Conservation (phyloP, 2,113 vertebrate genomes). For the Corythoichthys haematopterus region DNA sequence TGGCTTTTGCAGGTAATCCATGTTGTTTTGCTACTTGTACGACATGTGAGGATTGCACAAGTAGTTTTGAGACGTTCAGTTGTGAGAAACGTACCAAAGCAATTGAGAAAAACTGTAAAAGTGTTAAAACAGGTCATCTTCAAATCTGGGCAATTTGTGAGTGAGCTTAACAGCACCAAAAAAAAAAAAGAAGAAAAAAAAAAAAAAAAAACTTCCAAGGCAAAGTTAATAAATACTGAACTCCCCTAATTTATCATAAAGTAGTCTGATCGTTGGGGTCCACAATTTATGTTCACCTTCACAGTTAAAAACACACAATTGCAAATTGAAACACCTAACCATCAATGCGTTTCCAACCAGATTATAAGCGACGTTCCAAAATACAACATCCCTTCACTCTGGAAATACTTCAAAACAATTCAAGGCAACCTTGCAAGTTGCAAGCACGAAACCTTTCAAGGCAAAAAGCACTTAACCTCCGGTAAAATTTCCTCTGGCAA, state of each 20-base stretch:
- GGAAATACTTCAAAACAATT: constrained; percentile 2
- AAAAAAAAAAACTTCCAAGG: background rate
- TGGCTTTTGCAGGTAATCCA: too few species aligned
- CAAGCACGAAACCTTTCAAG: background rate
- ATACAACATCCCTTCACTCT: background rate
- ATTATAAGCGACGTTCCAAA: constrained; percentile 9
- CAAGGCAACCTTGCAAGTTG: background rate
- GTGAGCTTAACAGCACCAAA: background rate
- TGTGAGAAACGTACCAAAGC: too few species aligned
- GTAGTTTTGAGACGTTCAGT: too few species aligned
- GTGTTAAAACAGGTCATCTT: background rate
- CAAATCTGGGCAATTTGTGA: background rate
- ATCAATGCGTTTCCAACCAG: background rate
- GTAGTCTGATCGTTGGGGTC: constrained; percentile 4
- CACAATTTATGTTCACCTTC: constrained; percentile 9
- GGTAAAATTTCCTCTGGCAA: background rate
- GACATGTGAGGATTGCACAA: too few species aligned
- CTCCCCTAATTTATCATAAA: background rate
- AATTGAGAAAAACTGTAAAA: too few species aligned
- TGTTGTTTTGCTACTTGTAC: too few species aligned
- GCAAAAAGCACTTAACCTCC: background rate
- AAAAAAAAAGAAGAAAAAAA: background rate
- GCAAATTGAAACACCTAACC: constrained; percentile 10
- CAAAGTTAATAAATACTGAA: constrained; percentile 17
- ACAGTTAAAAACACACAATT: constrained; percentile 11